Evolutionary conservation across 2,888 invertebrate species (phyloP), one percentile per base, ranked within the genome.

Genomic region (Microchrysa polita): DNA sequence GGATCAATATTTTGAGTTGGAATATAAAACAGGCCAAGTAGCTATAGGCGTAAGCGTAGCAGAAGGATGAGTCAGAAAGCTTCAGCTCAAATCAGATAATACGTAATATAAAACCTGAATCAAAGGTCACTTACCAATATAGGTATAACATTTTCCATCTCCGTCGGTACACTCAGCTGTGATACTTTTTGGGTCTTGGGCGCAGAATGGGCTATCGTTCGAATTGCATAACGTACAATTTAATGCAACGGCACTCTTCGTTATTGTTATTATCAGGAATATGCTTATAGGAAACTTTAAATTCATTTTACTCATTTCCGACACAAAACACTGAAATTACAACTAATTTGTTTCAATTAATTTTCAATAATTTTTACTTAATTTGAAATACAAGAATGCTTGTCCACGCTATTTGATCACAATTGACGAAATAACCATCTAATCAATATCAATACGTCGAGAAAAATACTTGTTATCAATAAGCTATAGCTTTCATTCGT

Each of bases 391-490:
- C 27, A 34, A 34, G 27, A 5, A 2, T 34, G 27, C 5, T 14
- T 60, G 23, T 60, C 60, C 42, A 63, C 42, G 42, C 42, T 63
- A 40, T 40, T 40, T 18, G 40, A 18, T 63, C 42, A 63, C 61
- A 16, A 63, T 18, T 42, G 42, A 16, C 16, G 18, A 42, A 63
- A 42, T 63, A n/a, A 42, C 4, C 16, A 63, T 40, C 48, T n/a
- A 40, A 63, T 63, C 16, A 42, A 63, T 63, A 63, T 40, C 61
- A 18, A 42, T 9, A 14, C 42, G n/a, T 18, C 59, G 61, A 18
- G 42, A 42, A 40, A 63, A 16, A 63, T 16, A 63, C 42, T 63
- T n/a, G 61, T 63, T 63, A 63, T 63, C 61, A 63, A 42, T 18
- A 18, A 18, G 61, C 23, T 18, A 14, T 16, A 63, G 16, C 40